Conservation (phyloP, 2,113 vertebrate genomes). For the Phoenicopterus ruber region DNA sequence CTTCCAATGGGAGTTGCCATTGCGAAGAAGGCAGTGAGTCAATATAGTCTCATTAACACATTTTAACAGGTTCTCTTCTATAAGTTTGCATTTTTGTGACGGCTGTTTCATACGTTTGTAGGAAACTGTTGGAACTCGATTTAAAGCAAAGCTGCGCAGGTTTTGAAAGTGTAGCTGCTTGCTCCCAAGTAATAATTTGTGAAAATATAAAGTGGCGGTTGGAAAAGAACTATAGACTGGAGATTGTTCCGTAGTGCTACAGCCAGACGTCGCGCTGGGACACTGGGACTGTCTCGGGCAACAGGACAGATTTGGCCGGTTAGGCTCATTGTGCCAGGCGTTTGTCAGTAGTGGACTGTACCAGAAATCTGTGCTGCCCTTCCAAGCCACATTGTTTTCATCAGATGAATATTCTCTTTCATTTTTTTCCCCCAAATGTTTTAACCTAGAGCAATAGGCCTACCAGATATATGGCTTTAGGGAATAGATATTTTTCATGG, state of each 20-base stretch:
- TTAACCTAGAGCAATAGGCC: neutral
- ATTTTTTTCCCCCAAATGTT: neutral
- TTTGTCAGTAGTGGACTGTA: neutral
- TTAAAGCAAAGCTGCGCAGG: neutral
- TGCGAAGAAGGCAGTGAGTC: neutral
- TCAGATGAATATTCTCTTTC: neutral
- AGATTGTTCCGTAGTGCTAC: neutral
- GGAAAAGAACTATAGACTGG: neutral
- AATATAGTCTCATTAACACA: neutral
- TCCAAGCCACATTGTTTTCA: neutral
- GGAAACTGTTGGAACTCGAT: neutral
- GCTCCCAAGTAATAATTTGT: neutral
- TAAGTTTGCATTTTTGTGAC: neutral
- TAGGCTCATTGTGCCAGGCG: neutral
- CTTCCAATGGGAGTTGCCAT: conserved; percentile 18
- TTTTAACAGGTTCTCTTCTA: neutral
- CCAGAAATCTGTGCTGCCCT: neutral
- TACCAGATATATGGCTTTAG: neutral
- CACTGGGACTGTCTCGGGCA: neutral
- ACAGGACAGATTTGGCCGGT: neutral
- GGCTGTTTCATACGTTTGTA: neutral
- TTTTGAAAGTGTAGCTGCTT: neutral
- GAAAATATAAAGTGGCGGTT: neutral
- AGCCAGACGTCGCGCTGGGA: accelerated
- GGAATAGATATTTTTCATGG: neutral